A percentile compares a stretch with the other conserved stretches of the same genome.
Conservation (phyloP, 1,140 invertebrate genomes). For the Philopotamus ludificatus region DNA sequence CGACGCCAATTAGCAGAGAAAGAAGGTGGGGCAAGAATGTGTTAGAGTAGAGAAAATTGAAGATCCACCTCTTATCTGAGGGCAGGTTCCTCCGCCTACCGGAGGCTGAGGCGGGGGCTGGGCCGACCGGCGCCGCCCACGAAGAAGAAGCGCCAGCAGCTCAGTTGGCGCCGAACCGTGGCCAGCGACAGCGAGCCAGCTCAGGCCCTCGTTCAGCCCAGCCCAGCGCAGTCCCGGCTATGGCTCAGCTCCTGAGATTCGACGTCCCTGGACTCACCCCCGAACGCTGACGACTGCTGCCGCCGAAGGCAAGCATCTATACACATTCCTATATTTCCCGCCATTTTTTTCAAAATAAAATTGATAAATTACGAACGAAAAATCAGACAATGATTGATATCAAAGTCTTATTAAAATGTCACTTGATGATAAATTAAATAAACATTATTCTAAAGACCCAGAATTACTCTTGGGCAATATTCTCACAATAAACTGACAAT, state of each 20-base stretch:
- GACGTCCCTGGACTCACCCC: constrained; percentile 53
- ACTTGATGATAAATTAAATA: not conserved
- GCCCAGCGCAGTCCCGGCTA: constrained; percentile 25
- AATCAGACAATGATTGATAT: no score
- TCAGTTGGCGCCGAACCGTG: constrained; percentile 1
- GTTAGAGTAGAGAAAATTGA: not conserved
- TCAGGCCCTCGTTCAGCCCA: not conserved
- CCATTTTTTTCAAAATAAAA: no score
- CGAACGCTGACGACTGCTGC: constrained; percentile 56
- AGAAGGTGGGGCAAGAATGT: not conserved
- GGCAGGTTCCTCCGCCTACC: not conserved
- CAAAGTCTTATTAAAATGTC: not conserved
- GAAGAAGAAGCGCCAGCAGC: not conserved
- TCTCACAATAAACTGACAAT: no score
- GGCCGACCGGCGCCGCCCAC: not conserved
- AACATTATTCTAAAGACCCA: no score
- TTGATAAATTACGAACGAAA: no score
- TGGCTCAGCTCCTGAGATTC: constrained; percentile 51
- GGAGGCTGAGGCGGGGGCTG: not conserved
- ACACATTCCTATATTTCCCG: no score
- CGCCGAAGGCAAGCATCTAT: constrained; percentile 52
- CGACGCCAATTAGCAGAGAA: no score
- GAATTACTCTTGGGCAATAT: no score
- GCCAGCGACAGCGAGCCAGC: not conserved
- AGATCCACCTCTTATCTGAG: not conserved